These are phyloP conservation scores for Vulpes lagopus DNA, from an alignment of 2,113 vertebrate genomes.

Conservation along the genomic window DNA sequence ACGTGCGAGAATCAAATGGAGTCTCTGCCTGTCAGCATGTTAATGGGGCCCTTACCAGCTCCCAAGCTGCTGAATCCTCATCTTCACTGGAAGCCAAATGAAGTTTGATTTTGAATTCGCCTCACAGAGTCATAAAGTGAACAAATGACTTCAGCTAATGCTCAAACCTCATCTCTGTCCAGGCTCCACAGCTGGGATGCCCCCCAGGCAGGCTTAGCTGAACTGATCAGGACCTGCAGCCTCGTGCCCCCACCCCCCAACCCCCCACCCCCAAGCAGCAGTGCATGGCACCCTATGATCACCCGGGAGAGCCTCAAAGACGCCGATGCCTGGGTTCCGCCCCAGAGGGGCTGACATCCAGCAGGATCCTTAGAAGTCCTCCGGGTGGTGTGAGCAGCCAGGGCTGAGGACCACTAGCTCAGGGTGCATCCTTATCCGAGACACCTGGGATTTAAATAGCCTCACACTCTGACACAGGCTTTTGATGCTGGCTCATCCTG, in stretches of 20 bases:
- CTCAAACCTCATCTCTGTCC: neutral
- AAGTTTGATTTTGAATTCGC: constrained; percentile 76
- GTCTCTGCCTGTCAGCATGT: constrained; percentile 26
- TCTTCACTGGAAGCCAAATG: constrained; percentile 63
- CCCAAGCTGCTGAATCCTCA: constrained; percentile 70
- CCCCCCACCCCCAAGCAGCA: neutral
- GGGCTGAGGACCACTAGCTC: neutral
- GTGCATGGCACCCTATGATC: neutral
- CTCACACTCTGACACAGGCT: neutral
- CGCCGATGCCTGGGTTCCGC: neutral
- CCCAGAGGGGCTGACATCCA: neutral
- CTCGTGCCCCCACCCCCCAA: neutral
- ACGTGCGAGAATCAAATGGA: neutral
- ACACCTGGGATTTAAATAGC: neutral
- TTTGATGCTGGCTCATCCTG: neutral
- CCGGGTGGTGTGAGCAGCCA: neutral
- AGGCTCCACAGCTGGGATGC: neutral
- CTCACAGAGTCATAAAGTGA: constrained; percentile 53
- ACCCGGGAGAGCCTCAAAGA: neutral
- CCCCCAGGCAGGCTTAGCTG: neutral
- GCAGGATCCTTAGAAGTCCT: neutral
- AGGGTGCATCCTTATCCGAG: neutral
- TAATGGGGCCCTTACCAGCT: constrained; percentile 53
- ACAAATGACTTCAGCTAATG: neutral
- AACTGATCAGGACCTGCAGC: neutral